phyloP scores from a whole-genome alignment of 2,888 invertebrate species.

The Hydropsyche betteni region DNA sequence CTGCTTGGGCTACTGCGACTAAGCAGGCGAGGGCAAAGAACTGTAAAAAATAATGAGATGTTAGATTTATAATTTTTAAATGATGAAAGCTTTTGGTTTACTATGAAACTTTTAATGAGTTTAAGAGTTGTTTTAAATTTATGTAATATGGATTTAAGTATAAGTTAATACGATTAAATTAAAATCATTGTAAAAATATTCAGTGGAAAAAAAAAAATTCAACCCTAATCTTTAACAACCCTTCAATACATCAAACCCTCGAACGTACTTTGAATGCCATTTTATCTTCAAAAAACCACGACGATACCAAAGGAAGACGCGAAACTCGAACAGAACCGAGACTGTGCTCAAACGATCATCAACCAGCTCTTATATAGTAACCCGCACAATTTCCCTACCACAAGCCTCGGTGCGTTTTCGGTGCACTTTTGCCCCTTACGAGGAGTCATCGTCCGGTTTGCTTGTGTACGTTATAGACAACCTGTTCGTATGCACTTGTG shows the following conservation, averaged over 20 bases:
- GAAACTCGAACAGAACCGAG: too few relatives aligned
- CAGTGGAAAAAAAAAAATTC: background rate
- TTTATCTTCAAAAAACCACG: slow-evolving; percentile 41
- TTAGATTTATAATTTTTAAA: background rate
- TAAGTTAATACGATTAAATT: too few relatives aligned
- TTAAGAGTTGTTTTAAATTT: too few relatives aligned
- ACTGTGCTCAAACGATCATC: background rate
- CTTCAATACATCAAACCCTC: background rate
- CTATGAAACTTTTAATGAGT: too few relatives aligned
- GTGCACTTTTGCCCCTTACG: slow-evolving; percentile 16
- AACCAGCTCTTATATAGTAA: slow-evolving; percentile 5
- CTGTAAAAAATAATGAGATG: slow-evolving; percentile 37
- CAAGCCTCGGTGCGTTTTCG: slow-evolving; percentile 9
- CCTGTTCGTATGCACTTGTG: slow-evolving; percentile 14
- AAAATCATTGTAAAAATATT: background rate
- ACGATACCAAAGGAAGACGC: background rate
- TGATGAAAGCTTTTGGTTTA: background rate
- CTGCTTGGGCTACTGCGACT: slow-evolving; percentile 45
- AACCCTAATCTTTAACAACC: too few relatives aligned
- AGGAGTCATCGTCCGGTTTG: background rate
- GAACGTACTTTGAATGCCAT: slow-evolving; percentile 47
- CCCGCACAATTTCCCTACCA: background rate
- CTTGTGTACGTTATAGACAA: background rate
- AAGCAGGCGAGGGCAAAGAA: slow-evolving; percentile 44
- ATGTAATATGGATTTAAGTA: too few relatives aligned